Evolutionary conservation across 2,113 vertebrate genomes (phyloP).

Genomic region (Nettapus auritus): DNA sequence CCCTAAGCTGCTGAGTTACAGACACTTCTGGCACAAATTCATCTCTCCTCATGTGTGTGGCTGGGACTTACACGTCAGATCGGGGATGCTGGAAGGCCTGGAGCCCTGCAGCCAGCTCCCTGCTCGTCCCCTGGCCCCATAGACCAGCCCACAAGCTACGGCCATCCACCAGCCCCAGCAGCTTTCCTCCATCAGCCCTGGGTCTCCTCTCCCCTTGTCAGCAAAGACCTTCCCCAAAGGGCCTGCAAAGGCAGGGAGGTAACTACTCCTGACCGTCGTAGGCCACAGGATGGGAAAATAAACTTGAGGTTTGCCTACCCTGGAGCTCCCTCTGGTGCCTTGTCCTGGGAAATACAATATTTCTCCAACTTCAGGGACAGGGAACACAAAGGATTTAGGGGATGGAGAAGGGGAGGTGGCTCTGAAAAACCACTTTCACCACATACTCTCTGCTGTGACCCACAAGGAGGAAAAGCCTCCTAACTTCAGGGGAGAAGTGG

Average conservation of each 20-base stretch:
- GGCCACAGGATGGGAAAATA: fast-evolving
- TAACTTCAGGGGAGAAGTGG: background rate
- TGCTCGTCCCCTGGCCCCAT: background rate
- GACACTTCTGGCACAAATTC: background rate
- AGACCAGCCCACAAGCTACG: background rate
- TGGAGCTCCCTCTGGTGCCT: slow-evolving; percentile 58
- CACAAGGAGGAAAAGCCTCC: background rate
- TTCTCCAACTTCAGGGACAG: fast-evolving
- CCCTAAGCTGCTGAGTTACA: background rate
- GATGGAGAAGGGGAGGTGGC: background rate
- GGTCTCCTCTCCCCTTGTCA: background rate
- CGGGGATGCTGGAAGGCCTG: background rate
- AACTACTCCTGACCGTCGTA: too few species aligned
- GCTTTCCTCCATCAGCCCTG: too few species aligned
- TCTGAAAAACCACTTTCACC: background rate
- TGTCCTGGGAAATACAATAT: fast-evolving
- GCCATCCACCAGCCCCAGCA: background rate
- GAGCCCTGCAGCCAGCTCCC: background rate
- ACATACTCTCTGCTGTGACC: background rate
- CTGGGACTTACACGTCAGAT: background rate
- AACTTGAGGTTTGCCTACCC: background rate
- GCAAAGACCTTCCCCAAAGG: background rate
- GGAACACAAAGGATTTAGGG: background rate
- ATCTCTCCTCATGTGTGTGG: background rate
- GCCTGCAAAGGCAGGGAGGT: too few species aligned